phyloP scores from a whole-genome alignment of 2,797 vertebrate genomes.

The Coluber constrictor region DNA sequence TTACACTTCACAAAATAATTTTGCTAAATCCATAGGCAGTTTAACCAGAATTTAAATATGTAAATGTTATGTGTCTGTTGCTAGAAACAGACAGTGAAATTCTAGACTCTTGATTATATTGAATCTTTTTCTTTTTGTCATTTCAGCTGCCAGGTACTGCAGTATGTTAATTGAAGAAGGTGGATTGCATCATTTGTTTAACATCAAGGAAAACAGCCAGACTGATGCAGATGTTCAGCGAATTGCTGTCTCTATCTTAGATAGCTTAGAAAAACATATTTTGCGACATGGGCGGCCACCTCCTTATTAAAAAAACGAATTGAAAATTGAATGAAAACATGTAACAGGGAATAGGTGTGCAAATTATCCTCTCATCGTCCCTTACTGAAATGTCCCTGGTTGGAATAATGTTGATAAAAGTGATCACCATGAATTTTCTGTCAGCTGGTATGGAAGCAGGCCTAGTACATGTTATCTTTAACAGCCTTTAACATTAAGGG shows the following conservation, averaged over 20 bases:
- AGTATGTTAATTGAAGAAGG: slow-evolving; percentile 98
- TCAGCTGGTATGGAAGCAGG: slow-evolving; percentile 48
- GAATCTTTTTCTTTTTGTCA: neutral
- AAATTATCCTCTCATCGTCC: slow-evolving; percentile 61
- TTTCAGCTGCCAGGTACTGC: slow-evolving; percentile 89
- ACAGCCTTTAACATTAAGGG: slow-evolving; percentile 46
- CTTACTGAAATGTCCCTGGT: slow-evolving; percentile 59
- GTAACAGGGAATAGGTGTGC: slow-evolving; percentile 53
- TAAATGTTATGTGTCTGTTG: neutral
- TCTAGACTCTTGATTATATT: neutral
- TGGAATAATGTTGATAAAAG: slow-evolving; percentile 61
- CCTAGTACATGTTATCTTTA: slow-evolving; percentile 55
- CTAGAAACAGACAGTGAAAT: neutral
- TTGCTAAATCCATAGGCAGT: neutral
- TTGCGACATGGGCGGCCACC: slow-evolving; percentile 82
- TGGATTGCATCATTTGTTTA: slow-evolving; percentile 88
- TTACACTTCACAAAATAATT: neutral
- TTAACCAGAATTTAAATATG: neutral
- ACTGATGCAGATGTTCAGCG: slow-evolving; percentile 88
- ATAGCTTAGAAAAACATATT: slow-evolving; percentile 89
- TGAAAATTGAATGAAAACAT: slow-evolving; percentile 62
- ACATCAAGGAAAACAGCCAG: slow-evolving; percentile 83
- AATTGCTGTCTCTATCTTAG: slow-evolving; percentile 88
- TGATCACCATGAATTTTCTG: slow-evolving; percentile 59
- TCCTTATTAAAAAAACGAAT: slow-evolving; percentile 67